phyloP scores from a whole-genome alignment of 2,113 vertebrate species.

The Hirundichthys speculiger region DNA sequence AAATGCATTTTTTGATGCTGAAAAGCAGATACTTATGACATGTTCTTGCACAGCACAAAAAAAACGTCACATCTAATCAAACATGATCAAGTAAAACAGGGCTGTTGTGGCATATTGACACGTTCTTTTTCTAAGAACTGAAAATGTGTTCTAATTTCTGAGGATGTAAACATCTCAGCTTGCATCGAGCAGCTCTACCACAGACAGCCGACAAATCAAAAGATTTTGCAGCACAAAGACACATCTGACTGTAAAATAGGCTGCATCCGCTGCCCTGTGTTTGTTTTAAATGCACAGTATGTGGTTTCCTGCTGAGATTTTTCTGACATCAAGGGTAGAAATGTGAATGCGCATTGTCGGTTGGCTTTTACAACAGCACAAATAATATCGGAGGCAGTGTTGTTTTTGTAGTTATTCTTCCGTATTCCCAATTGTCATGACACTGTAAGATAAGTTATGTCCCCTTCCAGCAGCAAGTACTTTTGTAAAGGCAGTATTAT shows the following conservation, averaged over 20 bases:
- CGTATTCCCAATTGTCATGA: too few species aligned
- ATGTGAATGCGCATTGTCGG: not conserved
- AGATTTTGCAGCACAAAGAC: constrained; percentile 38
- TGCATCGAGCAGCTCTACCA: constrained; percentile 27
- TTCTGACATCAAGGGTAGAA: constrained; percentile 4
- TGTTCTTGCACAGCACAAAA: constrained; percentile 30
- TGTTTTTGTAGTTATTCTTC: too few species aligned
- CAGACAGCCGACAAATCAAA: constrained; percentile 38
- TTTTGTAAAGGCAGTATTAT: not conserved
- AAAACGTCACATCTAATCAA: constrained; percentile 38
- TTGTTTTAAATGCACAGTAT: constrained; percentile 17
- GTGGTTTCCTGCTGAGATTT: constrained; percentile 19
- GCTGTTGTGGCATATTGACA: constrained; percentile 15
- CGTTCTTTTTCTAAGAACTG: constrained; percentile 8
- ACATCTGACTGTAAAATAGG: constrained; percentile 50
- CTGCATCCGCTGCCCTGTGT: constrained; percentile 23
- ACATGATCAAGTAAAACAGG: constrained; percentile 26
- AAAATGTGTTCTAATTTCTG: constrained; percentile 44
- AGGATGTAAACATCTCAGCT: constrained; percentile 26
- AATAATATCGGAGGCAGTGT: not conserved
- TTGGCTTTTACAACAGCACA: not conserved
- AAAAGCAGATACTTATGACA: constrained; percentile 2
- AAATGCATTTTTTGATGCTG: constrained; percentile 1
- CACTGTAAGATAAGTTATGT: too few species aligned
- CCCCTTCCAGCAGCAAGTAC: too few species aligned